Conservation (phyloP, 1,140 invertebrate species). For the Drosophila parvula region DNA sequence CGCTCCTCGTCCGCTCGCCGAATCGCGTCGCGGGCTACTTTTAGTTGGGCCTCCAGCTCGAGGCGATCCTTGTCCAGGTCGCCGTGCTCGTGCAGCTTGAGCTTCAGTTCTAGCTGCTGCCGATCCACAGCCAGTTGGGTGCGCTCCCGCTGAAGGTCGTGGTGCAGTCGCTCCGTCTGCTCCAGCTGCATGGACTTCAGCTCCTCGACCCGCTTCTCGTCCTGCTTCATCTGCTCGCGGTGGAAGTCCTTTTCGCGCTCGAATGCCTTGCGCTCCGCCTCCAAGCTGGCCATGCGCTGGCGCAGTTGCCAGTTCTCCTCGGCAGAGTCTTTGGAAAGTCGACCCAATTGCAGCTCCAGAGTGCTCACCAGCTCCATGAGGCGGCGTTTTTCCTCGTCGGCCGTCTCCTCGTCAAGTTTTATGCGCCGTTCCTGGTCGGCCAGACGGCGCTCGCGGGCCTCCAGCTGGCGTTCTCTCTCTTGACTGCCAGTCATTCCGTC, state of each 20-base stretch:
- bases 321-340: constrained; percentile 77
- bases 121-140: constrained; percentile 81
- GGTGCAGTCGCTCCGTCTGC: constrained; percentile 82
- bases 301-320: constrained; percentile 84
- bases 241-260: constrained; percentile 84
- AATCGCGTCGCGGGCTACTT: constrained; percentile 84
- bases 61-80: constrained; percentile 78
- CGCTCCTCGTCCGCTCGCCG: constrained; percentile 84
- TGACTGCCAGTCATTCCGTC: constrained; percentile 73
- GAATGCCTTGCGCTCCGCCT: constrained; percentile 78
- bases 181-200: constrained; percentile 83
- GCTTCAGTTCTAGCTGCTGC: constrained; percentile 83
- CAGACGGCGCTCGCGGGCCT: constrained; percentile 83
- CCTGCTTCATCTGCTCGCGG: constrained; percentile 73
- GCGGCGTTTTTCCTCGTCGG: constrained; percentile 84
- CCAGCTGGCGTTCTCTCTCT: constrained; percentile 79
- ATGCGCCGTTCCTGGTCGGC: constrained; percentile 78
- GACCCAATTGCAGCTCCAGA: constrained; percentile 84
- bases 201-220: constrained; percentile 80
- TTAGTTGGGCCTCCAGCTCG: constrained; percentile 85
- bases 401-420: constrained; percentile 83
- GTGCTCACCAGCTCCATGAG: constrained; percentile 84
- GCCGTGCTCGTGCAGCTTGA: constrained; percentile 71
- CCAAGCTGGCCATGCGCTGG: constrained; percentile 79
- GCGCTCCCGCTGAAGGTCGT: constrained; percentile 84